Evolutionary conservation across 2,797 vertebrate species (phyloP).

Genomic region (Enteromius trimaculatus): DNA sequence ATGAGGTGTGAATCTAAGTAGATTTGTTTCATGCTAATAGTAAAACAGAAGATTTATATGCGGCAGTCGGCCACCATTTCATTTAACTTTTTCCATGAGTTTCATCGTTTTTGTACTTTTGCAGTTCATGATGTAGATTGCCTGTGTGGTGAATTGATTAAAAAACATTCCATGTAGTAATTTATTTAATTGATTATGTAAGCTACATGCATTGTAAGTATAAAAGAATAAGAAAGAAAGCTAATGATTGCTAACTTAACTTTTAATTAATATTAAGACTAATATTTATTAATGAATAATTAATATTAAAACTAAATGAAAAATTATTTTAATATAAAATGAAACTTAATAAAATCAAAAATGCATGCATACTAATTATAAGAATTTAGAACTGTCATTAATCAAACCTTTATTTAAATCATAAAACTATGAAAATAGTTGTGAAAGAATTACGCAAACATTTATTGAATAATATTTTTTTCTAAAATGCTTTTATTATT

Average conservation of each 20-base stretch:
- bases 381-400: neutral
- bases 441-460: neutral
- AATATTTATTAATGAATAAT: neutral
- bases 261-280: neutral
- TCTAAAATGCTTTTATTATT: too few relatives aligned
- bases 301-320: neutral
- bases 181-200: neutral
- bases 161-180: neutral
- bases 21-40: neutral
- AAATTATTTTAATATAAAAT: neutral
- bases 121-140: neutral
- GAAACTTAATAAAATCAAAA: neutral
- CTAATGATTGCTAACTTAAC: neutral
- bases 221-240: neutral
- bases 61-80: neutral
- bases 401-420: neutral
- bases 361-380: neutral
- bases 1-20: neutral
- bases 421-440: neutral
- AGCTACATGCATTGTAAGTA: neutral
- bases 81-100: neutral
- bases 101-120: neutral
- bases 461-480: neutral
- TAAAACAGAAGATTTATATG: neutral
- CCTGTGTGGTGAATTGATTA: neutral